Evolutionary conservation across 2,797 vertebrate genomes (phyloP).

Genomic region (Lepilemur septentrionalis): DNA sequence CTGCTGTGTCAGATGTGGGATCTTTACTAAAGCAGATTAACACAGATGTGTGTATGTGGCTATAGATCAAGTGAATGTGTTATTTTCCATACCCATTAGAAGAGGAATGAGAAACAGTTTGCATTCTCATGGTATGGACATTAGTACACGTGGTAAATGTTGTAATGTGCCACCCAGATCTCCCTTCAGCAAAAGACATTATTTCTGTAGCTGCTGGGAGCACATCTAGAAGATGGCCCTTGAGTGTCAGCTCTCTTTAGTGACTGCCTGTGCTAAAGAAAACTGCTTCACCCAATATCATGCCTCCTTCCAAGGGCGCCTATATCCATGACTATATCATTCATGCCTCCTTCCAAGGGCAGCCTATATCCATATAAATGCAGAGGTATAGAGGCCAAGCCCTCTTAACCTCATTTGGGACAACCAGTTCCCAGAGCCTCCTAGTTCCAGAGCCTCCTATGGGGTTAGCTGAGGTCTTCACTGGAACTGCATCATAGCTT

Average conservation of each 20-base stretch:
- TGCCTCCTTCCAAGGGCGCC: neutral
- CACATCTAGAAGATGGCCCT: neutral
- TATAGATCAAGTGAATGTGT: neutral
- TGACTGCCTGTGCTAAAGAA: neutral
- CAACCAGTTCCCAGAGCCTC: neutral
- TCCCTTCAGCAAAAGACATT: neutral
- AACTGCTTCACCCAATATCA: neutral
- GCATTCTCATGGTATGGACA: neutral
- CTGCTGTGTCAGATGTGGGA: neutral
- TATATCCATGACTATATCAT: too few relatives aligned
- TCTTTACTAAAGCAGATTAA: slow-evolving; percentile 2
- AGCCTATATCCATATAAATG: neutral
- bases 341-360: too few relatives aligned
- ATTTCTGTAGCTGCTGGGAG: neutral
- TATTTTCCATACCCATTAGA: neutral
- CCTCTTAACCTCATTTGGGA: neutral
- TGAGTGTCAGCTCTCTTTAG: neutral
- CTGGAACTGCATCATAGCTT: neutral
- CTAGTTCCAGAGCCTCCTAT: neutral
- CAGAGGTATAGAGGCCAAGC: neutral
- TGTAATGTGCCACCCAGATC: neutral
- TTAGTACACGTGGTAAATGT: neutral
- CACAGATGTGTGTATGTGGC: neutral
- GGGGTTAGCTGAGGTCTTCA: neutral
- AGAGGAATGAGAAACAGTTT: neutral